Evolutionary conservation across 1,140 invertebrate genomes (phyloP), one percentile per base, ranked within the genome.

Genomic region (Scaptomyza pallida): DNA sequence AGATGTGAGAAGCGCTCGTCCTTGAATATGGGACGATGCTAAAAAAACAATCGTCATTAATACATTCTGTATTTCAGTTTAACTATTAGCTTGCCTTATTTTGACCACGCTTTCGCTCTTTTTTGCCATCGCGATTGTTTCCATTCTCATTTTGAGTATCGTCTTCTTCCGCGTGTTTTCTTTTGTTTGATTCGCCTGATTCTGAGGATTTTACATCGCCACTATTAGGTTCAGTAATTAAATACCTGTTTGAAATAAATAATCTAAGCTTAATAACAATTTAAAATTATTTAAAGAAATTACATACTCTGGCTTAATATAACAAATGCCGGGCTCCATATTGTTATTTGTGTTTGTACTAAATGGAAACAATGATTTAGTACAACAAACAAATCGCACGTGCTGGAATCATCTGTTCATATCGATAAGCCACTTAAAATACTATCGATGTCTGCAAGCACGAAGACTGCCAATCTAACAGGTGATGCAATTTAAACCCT

Each of bases 231-330:
- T 86, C 81, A 26, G 62, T 41, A 15, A 88, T 9, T 17, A 83
- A 44, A 26, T 81, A 86, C 33, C 81, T 86, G 15, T 10, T 23
- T 21, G 1, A 15, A 40, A 33, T 33, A 2, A 26, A 47, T 6
- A n/a, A 1, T 10, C 30, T 23, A 2, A 23, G 0, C 6, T 51
- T n/a, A 12, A 10, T 10, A 37, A 4, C 6, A 1, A 6, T 16
- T 3, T 13, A 43, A 4, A 13, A 37, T 6, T 9, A 9, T 2
- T 2, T 48, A 3, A 26, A 16, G 26, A 21, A 8, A 51, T n/a
- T n/a, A 54, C 62, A 68, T 54, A 93, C 93, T 93, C 92, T 63
- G 91, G 80, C 83, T 94, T 94, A 62, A 94, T 93, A 69, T 91
- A 82, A 62, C 93, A 94, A 55, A 93, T 91, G 8, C 93, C 93